Evolutionary conservation across 2,797 vertebrate species (phyloP), one percentile per base, ranked within the genome.

Genomic region (Vireo griseus): DNA sequence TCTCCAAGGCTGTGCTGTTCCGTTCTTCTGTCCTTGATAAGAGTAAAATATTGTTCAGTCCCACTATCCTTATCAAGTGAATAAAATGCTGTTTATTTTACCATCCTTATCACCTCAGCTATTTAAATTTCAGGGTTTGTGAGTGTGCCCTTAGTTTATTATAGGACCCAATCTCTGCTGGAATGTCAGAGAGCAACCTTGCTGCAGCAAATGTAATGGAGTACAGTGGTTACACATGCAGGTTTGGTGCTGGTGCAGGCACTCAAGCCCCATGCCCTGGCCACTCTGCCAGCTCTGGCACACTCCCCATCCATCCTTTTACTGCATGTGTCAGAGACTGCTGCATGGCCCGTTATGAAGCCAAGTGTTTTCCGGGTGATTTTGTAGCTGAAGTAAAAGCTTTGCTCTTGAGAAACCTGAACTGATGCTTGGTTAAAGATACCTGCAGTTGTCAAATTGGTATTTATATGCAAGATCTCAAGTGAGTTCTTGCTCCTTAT

Each of bases 61-160:
- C 21, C 22, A 19, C 37, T 44, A 4, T 51, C 22, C 22, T 66
- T 75, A 66, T 66, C 52, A 66, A 66, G 17, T 37, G 37, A 44
- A 26, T 58, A 66, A 66, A 84, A 44, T 51, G n/a, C 18, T 58
- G 6, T 44, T 74, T 10, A 35, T 35, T 35, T 35, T 35, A 10
- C 35, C 35, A 35, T 35, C 35, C 35, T 51, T 59, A 45, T 67
- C n/a, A 44, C 22, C 12, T 94, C 85, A 95, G 73, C 73, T 87
- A 84, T 90, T 92, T 92, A 93, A 85, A 85, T 80, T 65, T 55
- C 9, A 11, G 69, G 84, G 65, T 69, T 91, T 54, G 4, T 44
- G 10, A 13, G 3, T 8, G 14, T 93, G 79, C 65, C 81, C 63
- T 94, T 97, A 87, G 96, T 97, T 97, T 95, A 91, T 96, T 82